Conservation (phyloP, 2,888 invertebrate genomes). For the Hypolimnas misippus region DNA sequence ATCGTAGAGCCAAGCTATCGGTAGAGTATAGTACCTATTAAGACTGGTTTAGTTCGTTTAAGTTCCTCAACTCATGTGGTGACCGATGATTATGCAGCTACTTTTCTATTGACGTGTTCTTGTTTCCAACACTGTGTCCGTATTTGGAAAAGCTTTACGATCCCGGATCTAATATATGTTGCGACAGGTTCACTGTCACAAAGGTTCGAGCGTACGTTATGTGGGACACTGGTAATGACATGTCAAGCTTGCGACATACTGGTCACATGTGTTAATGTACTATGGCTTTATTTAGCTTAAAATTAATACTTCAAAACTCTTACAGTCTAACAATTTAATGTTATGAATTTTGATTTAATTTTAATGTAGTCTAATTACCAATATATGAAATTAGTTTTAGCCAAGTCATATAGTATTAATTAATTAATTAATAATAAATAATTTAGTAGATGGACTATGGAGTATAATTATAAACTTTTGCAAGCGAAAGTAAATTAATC, state of each 20-base stretch:
- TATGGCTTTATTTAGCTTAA: not conserved
- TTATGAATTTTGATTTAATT: too few relatives aligned
- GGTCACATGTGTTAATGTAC: slow-evolving; percentile 10
- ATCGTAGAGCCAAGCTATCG: slow-evolving; percentile 54
- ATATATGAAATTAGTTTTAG: too few relatives aligned
- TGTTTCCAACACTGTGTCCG: slow-evolving; percentile 36
- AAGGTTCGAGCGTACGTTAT: slow-evolving; percentile 53
- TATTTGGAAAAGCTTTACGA: slow-evolving; percentile 40
- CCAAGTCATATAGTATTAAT: too few relatives aligned
- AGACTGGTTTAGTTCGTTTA: slow-evolving; percentile 67
- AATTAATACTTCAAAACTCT: not conserved
- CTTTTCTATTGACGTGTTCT: slow-evolving; percentile 49
- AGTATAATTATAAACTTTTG: not conserved
- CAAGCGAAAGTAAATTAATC: not conserved
- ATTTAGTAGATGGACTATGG: too few relatives aligned
- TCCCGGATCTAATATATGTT: slow-evolving; percentile 38
- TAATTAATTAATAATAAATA: not conserved
- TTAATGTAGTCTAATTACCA: too few relatives aligned
- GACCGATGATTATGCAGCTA: slow-evolving; percentile 58
- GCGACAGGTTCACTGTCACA: slow-evolving; percentile 41
- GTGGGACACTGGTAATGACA: slow-evolving; percentile 61
- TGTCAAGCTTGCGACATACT: slow-evolving; percentile 47
- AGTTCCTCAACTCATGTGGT: slow-evolving; percentile 59
- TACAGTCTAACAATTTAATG: not conserved
- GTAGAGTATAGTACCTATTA: slow-evolving; percentile 49